Evolutionary conservation across 2,113 vertebrate genomes (phyloP).

Genomic region (Phylloscopus trochiloides): DNA sequence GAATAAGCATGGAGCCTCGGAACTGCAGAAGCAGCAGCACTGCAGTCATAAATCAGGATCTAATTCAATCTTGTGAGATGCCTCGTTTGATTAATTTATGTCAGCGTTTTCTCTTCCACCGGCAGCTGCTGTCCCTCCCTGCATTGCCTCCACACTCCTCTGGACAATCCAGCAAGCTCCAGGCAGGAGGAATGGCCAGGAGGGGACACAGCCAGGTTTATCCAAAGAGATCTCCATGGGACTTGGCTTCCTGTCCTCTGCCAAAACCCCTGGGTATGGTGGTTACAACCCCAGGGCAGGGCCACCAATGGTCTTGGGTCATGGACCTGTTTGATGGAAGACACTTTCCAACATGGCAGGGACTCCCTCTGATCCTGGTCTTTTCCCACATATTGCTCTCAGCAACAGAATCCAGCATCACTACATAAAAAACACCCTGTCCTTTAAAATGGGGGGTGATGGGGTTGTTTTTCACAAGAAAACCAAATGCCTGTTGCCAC

Average conservation of each 20-base stretch:
- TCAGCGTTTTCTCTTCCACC: constrained; percentile 61
- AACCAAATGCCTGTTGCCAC: not conserved
- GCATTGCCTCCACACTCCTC: not conserved
- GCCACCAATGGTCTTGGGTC: not conserved
- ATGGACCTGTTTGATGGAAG: not conserved
- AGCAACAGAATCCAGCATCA: not conserved
- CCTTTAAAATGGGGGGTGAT: not conserved
- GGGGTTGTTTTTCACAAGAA: not conserved
- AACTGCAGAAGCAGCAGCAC: constrained; percentile 52
- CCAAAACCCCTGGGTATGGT: not conserved
- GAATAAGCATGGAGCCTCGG: constrained; percentile 20
- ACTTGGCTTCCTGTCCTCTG: not conserved
- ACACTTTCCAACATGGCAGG: not conserved
- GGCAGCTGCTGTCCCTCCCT: constrained; percentile 12
- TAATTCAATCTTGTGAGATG: constrained; percentile 79
- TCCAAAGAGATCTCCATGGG: not conserved
- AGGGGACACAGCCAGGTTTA: not conserved
- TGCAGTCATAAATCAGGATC: constrained; percentile 77
- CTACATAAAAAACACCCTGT: rapidly evolving
- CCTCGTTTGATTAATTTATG: constrained; percentile 80
- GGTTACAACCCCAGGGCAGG: not conserved
- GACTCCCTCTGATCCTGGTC: not conserved
- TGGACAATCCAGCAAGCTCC: not conserved
- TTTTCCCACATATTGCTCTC: not conserved
- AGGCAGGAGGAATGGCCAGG: not conserved